These are phyloP conservation scores for Staurois parvus DNA, from an alignment of 2,797 vertebrate genomes.

Conservation along the genomic window DNA sequence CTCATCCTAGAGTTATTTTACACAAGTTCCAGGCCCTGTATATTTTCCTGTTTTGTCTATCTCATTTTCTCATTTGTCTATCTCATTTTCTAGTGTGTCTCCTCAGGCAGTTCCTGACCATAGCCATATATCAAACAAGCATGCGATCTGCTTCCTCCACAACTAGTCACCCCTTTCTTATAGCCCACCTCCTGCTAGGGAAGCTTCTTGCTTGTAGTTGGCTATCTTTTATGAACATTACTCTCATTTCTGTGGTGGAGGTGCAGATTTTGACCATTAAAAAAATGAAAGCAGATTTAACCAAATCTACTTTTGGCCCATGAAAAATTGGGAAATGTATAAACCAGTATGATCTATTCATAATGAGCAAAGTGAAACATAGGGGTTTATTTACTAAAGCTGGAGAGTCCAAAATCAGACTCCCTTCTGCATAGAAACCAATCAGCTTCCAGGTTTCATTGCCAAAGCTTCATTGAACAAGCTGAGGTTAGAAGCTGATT, in stretches of 20 bases:
- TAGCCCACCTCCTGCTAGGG: neutral
- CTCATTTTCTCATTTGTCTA: neutral
- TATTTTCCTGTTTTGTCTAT: neutral
- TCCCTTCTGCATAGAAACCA: too few species aligned
- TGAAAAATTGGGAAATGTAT: neutral
- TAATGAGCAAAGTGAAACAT: neutral
- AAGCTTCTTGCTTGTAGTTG: neutral
- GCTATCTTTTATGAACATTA: too few species aligned
- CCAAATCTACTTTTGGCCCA: too few species aligned
- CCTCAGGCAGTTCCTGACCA: too few species aligned
- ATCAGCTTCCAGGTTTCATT: too few species aligned
- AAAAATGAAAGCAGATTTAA: too few species aligned
- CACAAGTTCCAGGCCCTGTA: neutral
- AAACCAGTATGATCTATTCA: neutral
- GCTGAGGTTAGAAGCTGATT: too few species aligned
- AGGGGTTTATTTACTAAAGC: neutral
- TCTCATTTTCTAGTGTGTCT: neutral
- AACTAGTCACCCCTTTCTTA: neutral
- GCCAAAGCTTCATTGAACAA: too few species aligned
- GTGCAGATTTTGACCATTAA: too few species aligned
- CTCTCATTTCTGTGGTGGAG: too few species aligned
- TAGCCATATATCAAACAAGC: neutral
- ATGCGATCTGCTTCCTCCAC: neutral
- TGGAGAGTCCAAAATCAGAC: too few species aligned
- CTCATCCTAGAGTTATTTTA: neutral